A percentile compares a stretch with the other conserved stretches of the same genome.
Conservation (phyloP, 2,888 invertebrate species). For the Caenorhabditis imperialis region DNA sequence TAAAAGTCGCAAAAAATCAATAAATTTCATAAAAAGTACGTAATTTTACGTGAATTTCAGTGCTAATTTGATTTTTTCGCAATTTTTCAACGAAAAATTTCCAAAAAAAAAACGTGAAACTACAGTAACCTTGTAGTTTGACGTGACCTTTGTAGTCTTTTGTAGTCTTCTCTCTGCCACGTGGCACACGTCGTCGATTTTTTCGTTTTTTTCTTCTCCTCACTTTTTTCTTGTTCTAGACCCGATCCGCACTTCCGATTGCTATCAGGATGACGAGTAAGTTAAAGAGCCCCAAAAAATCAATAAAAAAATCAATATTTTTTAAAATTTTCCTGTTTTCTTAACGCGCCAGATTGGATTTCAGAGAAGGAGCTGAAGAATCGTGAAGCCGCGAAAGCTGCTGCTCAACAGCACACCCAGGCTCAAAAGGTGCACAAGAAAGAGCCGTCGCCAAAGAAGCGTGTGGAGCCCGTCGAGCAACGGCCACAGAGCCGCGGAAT, state of each 20-base stretch:
- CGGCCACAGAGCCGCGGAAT: too few species aligned
- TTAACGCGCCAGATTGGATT: neutral
- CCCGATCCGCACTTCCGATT: neutral
- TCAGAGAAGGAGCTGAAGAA: slow-evolving; percentile 36
- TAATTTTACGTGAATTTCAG: too few species aligned
- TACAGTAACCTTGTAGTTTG: too few species aligned
- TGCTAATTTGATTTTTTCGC: too few species aligned
- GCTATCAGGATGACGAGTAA: slow-evolving; percentile 37
- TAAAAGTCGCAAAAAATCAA: too few species aligned
- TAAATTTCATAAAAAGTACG: too few species aligned
- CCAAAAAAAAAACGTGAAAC: too few species aligned
- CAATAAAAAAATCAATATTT: neutral
- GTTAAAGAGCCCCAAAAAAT: slow-evolving; percentile 2
- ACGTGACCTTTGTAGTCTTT: too few species aligned
- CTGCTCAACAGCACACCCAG: neutral
- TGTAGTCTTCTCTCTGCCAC: neutral
- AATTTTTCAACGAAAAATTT: too few species aligned
- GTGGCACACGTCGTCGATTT: slow-evolving; percentile 17
- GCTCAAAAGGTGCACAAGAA: slow-evolving; percentile 11
- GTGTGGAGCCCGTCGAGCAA: too few species aligned
- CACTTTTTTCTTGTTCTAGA: neutral
- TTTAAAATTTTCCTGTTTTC: neutral
- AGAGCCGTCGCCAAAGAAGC: too few species aligned
- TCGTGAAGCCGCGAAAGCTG: neutral
- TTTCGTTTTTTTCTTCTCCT: neutral